These are phyloP conservation scores for Drosophila nebulosa DNA, from an alignment of 1,140 invertebrate genomes.

Conservation along the genomic window DNA sequence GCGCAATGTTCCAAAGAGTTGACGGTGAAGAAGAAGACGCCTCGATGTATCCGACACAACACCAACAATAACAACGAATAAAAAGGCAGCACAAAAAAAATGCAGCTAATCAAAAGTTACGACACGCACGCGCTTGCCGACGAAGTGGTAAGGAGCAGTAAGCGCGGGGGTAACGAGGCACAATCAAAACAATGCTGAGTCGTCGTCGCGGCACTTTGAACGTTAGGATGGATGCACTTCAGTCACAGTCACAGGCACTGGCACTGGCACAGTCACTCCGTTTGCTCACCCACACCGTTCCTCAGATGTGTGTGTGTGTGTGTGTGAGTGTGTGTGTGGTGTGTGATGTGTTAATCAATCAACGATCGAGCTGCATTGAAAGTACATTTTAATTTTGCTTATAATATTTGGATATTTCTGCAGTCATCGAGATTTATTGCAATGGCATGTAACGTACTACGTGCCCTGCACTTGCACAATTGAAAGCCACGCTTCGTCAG, in stretches of 20 bases:
- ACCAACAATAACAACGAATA: slow-evolving; percentile 3
- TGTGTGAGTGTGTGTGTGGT: too few relatives aligned
- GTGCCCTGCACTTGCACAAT: slow-evolving; percentile 44
- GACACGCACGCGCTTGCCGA: slow-evolving; percentile 64
- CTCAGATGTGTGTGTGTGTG: not conserved
- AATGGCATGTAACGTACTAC: slow-evolving; percentile 48
- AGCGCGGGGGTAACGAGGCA: slow-evolving; percentile 39
- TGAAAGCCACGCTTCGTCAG: slow-evolving; percentile 50
- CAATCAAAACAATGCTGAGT: slow-evolving; percentile 65
- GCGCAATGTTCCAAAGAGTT: slow-evolving; percentile 48
- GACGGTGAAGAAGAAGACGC: slow-evolving; percentile 31
- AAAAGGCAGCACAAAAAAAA: not conserved
- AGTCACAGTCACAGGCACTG: slow-evolving; percentile 19
- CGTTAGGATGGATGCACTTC: slow-evolving; percentile 42
- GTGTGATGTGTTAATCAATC: slow-evolving; percentile 66
- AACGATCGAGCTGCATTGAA: slow-evolving; percentile 38
- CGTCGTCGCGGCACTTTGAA: slow-evolving; percentile 53
- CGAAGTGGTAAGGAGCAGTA: not conserved
- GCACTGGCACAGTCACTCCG: slow-evolving; percentile 7
- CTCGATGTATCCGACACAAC: slow-evolving; percentile 33
- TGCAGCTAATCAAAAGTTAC: slow-evolving; percentile 72
- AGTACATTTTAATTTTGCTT: slow-evolving; percentile 56
- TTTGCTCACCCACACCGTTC: not conserved
- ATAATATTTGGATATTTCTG: slow-evolving; percentile 39
- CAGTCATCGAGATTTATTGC: slow-evolving; percentile 38